These are phyloP conservation scores for Caiman crocodilus DNA, from an alignment of 2,797 vertebrate genomes.

Conservation along the genomic window DNA sequence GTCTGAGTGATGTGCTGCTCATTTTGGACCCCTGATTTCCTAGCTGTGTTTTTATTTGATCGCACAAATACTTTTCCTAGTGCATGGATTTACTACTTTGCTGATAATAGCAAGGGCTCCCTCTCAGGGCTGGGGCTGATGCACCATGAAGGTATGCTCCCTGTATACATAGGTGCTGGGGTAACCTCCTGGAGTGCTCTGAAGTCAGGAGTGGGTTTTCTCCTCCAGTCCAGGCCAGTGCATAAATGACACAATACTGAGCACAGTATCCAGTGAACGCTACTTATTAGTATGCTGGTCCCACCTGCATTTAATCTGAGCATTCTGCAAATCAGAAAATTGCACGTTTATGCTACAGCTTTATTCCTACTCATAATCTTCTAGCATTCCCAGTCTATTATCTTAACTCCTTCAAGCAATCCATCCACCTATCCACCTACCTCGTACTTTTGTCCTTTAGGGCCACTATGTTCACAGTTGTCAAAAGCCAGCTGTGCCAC, in stretches of 20 bases:
- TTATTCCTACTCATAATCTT: neutral
- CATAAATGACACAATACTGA: accelerated
- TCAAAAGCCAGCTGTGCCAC: neutral
- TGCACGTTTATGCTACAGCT: neutral
- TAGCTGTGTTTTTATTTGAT: neutral
- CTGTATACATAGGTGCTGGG: neutral
- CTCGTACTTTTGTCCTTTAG: neutral
- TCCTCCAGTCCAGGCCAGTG: accelerated
- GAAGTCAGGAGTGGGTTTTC: neutral
- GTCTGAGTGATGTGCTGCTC: neutral
- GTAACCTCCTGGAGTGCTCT: neutral
- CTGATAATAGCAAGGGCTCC: neutral
- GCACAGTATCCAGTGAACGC: neutral
- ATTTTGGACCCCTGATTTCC: neutral
- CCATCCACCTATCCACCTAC: neutral
- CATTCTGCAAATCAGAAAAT: slow-evolving; percentile 9
- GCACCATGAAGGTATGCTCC: neutral
- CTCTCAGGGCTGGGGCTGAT: neutral
- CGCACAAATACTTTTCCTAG: neutral
- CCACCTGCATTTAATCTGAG: neutral
- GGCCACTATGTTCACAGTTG: accelerated
- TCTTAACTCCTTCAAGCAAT: neutral
- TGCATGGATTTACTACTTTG: neutral
- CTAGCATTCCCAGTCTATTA: neutral
- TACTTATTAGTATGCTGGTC: accelerated